Percentiles rank a stretch among this genome's conserved stretches.
phyloP scores from a whole-genome alignment of 92 coral and sea anemone genomes.

The Epizoanthus illoricatus region DNA sequence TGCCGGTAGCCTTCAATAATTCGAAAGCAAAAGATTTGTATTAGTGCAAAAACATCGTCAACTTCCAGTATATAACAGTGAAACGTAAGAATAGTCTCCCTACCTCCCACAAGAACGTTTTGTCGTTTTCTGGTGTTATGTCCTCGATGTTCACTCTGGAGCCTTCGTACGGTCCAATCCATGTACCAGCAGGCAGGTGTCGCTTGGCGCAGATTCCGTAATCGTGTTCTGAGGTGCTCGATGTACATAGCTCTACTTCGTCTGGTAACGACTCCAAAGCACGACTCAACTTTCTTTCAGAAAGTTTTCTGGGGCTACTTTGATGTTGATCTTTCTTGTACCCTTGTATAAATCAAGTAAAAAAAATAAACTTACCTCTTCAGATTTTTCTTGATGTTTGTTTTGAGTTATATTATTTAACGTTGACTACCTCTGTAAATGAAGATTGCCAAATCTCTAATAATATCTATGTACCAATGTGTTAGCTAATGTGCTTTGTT shows the following conservation, averaged over 20 bases:
- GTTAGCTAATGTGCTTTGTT: too few relatives aligned
- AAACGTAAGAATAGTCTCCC: not conserved
- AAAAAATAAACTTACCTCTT: not conserved
- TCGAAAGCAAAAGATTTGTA: too few relatives aligned
- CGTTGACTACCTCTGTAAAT: too few relatives aligned
- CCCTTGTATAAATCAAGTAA: conserved; percentile 7
- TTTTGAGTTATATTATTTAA: too few relatives aligned
- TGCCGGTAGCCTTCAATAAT: too few relatives aligned
- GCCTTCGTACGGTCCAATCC: conserved; percentile 99
- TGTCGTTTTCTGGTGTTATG: conserved; percentile 71
- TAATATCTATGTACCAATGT: too few relatives aligned
- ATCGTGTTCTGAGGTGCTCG: conserved; percentile 82
- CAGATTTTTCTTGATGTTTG: too few relatives aligned
- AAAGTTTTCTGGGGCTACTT: not conserved
- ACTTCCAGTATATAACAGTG: too few relatives aligned
- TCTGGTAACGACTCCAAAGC: conserved; percentile 93
- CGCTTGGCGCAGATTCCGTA: conserved; percentile 95
- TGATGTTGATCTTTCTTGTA: not conserved
- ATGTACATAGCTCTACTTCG: conserved; percentile 90
- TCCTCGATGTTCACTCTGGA: conserved; percentile 76
- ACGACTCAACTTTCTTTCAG: conserved; percentile 52
- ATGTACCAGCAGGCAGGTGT: conserved; percentile 94
- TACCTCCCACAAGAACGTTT: conserved; percentile 98
- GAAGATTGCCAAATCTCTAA: too few relatives aligned
- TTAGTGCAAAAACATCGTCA: too few relatives aligned